A percentile compares a stretch with the other conserved stretches of the same genome.
Conservation (phyloP, 2,797 vertebrate genomes). For the Hirundo rustica region DNA sequence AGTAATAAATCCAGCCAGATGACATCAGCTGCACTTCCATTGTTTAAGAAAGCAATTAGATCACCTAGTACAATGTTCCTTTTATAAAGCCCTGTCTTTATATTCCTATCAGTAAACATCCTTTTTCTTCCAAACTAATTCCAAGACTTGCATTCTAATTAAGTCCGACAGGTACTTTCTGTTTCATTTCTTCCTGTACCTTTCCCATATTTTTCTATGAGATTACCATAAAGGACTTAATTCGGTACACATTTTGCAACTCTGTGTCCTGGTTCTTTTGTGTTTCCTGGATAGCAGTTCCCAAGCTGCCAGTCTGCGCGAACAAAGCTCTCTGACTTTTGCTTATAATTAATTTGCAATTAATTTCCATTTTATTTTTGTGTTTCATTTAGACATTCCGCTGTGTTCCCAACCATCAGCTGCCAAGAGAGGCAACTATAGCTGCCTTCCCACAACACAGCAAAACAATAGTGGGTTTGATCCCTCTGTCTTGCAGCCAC, state of each 20-base stretch:
- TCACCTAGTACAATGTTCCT: not conserved
- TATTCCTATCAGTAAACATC: not conserved
- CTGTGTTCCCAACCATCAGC: not conserved
- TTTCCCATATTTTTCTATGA: not conserved
- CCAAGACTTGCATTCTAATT: not conserved
- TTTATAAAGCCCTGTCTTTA: not conserved
- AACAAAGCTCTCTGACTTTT: not conserved
- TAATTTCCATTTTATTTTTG: not conserved
- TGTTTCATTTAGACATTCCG: not conserved
- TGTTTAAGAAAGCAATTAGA: not conserved
- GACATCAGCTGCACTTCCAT: not conserved
- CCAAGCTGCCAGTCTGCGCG: not conserved
- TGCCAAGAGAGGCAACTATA: not conserved
- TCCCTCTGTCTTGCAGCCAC: not conserved
- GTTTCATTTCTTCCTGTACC: not conserved
- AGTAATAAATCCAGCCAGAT: not conserved
- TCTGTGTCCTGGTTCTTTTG: not conserved
- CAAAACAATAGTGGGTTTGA: not conserved
- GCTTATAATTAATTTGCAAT: not conserved
- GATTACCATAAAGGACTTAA: not conserved
- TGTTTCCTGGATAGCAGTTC: not conserved
- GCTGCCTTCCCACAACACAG: not conserved
- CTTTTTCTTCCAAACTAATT: not conserved
- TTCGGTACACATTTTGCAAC: not conserved
- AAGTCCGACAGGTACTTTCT: not conserved